These are phyloP conservation scores for Eupithecia abbreviata DNA, from an alignment of 2,888 invertebrate genomes.

Conservation along the genomic window DNA sequence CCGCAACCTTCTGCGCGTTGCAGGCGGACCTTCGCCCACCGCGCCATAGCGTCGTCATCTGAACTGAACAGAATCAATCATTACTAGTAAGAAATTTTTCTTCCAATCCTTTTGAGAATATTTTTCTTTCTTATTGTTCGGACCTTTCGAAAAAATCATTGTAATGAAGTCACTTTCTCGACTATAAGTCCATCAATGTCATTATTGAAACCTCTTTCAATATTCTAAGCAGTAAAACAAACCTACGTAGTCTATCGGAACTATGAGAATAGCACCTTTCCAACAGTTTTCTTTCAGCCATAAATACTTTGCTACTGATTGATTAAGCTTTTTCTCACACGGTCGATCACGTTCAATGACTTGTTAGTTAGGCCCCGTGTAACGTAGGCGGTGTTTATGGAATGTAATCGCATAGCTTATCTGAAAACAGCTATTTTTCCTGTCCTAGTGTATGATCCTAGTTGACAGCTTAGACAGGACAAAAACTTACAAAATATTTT, in stretches of 20 bases:
- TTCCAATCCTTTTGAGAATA: background rate
- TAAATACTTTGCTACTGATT: constrained; percentile 36
- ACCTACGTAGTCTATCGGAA: constrained; percentile 25
- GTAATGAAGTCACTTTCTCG: background rate
- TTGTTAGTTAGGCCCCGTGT: constrained; percentile 20
- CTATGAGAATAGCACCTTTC: constrained; percentile 24
- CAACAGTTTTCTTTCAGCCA: constrained; percentile 28
- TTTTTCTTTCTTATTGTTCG: background rate
- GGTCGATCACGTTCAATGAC: constrained; percentile 47
- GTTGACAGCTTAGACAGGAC: background rate
- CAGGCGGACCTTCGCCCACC: no score
- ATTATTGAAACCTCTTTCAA: background rate
- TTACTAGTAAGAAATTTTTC: no score
- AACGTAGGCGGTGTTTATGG: constrained; percentile 28
- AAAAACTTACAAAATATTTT: background rate
- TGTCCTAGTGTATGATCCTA: background rate
- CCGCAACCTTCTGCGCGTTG: no score
- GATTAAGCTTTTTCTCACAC: constrained; percentile 51
- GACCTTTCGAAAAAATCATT: background rate
- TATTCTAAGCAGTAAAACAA: constrained; percentile 6
- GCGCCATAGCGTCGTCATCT: no score
- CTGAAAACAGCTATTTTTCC: background rate
- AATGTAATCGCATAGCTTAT: constrained; percentile 12
- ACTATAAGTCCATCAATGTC: background rate
- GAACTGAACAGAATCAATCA: no score